These are phyloP conservation scores for Apotomis turbidana DNA, from an alignment of 2,888 invertebrate genomes.

Conservation along the genomic window DNA sequence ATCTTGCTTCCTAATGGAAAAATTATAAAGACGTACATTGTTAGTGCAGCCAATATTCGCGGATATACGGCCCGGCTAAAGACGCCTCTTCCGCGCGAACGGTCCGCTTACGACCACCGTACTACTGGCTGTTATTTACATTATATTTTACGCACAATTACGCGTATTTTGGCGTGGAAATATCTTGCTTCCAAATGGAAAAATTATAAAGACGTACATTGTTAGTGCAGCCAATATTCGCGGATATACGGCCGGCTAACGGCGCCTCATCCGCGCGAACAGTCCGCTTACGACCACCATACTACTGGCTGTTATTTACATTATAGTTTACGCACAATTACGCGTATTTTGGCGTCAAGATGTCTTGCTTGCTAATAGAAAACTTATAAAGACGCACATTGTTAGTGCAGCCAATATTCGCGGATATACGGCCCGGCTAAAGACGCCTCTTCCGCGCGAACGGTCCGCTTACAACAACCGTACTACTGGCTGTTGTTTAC, in stretches of 20 bases:
- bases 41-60: conserved; percentile 81
- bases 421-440: too few species aligned
- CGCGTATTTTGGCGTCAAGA: too few species aligned
- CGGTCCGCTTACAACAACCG: too few species aligned
- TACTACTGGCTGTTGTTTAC: too few species aligned
- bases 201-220: conserved; percentile 84
- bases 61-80: conserved; percentile 77
- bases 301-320: too few species aligned
- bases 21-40: background rate
- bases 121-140: background rate
- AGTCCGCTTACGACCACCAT: conserved; percentile 38
- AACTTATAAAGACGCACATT: too few species aligned
- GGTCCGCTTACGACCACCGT: conserved; percentile 38
- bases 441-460: too few species aligned
- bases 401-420: too few species aligned
- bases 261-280: conserved; percentile 52
- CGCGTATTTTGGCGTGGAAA: too few species aligned
- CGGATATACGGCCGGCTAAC: conserved; percentile 78
- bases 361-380: too few species aligned
- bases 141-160: background rate
- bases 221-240: conserved; percentile 83
- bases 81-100: conserved; percentile 52
- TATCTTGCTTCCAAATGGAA: conserved; percentile 49
- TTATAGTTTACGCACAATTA: too few species aligned
- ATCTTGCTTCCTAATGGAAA: background rate